A percentile compares a stretch with the other conserved stretches of the same genome.
These are phyloP conservation scores for Drosophila azteca DNA, from an alignment of 1,140 invertebrate genomes.

Conservation along the genomic window DNA sequence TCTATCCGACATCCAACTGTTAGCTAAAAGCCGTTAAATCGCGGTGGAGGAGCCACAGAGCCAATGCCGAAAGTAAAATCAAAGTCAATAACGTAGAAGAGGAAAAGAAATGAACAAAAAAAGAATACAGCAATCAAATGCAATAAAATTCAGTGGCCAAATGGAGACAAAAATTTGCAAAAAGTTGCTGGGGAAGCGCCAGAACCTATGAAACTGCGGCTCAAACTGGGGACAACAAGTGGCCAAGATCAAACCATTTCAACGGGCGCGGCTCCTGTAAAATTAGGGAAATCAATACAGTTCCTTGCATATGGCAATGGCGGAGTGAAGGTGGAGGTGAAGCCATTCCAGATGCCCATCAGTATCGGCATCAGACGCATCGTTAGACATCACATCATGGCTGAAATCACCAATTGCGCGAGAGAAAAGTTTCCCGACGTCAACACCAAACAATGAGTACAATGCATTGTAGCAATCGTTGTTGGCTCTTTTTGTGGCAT, in stretches of 20 bases:
- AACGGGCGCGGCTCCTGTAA: not conserved
- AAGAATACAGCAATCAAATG: conserved; percentile 62
- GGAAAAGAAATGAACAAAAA: conserved; percentile 43
- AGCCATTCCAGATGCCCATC: too few relatives aligned
- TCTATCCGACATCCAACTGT: conserved; percentile 42
- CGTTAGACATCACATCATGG: not conserved
- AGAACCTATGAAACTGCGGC: not conserved
- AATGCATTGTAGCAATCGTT: too few relatives aligned
- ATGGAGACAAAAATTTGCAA: conserved; percentile 15
- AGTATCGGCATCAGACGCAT: too few relatives aligned
- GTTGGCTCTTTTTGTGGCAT: too few relatives aligned
- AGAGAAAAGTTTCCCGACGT: too few relatives aligned
- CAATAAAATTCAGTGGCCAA: conserved; percentile 53
- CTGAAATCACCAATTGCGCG: not conserved
- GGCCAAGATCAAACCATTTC: conserved; percentile 9
- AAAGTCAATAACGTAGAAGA: conserved; percentile 65
- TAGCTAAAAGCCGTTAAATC: conserved; percentile 62
- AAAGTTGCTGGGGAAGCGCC: not conserved
- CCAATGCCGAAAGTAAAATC: conserved; percentile 70
- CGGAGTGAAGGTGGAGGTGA: too few relatives aligned
- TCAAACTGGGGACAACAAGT: conserved; percentile 10
- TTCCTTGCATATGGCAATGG: too few relatives aligned
- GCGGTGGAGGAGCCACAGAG: conserved; percentile 57
- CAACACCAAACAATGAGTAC: too few relatives aligned
- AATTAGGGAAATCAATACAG: too few relatives aligned